Percentiles rank a stretch among this genome's conserved stretches.
These are phyloP conservation scores for Epinotia nisella DNA, from an alignment of 2,888 invertebrate genomes.

Conservation along the genomic window DNA sequence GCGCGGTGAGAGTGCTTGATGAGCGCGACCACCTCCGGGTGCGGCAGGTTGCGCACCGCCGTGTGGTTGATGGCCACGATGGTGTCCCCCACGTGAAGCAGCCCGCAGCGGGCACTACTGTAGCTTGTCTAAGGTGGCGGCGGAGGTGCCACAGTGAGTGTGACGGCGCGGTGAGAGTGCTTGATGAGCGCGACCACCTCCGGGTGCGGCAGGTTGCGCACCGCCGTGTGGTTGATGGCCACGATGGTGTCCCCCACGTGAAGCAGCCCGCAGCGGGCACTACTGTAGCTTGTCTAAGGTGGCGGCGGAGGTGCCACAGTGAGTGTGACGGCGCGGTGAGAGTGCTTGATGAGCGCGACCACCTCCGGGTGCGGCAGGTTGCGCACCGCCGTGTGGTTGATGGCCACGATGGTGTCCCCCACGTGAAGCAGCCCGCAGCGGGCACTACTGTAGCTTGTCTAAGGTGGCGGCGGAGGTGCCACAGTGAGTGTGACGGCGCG, in stretches of 20 bases:
- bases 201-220: constrained; percentile 89
- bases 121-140: not conserved
- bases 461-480: no score
- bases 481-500: no score
- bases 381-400: constrained; percentile 95
- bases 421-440: no score
- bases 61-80: constrained; percentile 97
- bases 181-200: constrained; percentile 85
- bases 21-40: constrained; percentile 68
- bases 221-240: constrained; percentile 96
- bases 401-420: constrained; percentile 96
- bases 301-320: constrained; percentile 66
- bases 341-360: constrained; percentile 98
- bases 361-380: constrained; percentile 96
- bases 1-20: constrained; percentile 90
- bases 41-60: constrained; percentile 96
- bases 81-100: constrained; percentile 80
- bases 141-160: not conserved
- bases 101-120: no score
- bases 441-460: no score
- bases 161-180: not conserved
- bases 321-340: constrained; percentile 94
- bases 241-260: constrained; percentile 87
- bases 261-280: constrained; percentile 92
- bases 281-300: no score